Evolutionary conservation across 2,888 invertebrate genomes (phyloP).

Genomic region (Dynastes tityus): DNA sequence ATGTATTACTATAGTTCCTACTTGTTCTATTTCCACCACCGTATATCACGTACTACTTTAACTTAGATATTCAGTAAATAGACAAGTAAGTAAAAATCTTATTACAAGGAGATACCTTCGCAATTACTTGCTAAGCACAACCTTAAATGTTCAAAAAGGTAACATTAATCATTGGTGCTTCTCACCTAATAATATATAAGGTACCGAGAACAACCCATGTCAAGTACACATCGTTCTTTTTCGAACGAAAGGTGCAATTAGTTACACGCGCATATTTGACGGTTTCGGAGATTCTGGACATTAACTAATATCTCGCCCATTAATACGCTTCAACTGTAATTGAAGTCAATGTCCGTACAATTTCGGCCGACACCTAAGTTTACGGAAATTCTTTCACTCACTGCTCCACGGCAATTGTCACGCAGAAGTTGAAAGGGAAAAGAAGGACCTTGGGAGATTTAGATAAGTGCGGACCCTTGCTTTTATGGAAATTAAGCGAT

Average conservation of each 20-base stretch:
- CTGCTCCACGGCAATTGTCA: slow-evolving; percentile 14
- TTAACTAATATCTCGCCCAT: slow-evolving; percentile 68
- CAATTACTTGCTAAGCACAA: not conserved
- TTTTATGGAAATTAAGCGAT: slow-evolving; percentile 48
- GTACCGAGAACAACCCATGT: slow-evolving; percentile 16
- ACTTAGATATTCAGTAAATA: too few species aligned
- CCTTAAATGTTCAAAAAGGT: slow-evolving; percentile 2
- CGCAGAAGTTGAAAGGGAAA: slow-evolving; percentile 20
- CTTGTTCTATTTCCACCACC: too few species aligned
- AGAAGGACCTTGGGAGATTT: slow-evolving; percentile 27
- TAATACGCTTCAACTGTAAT: slow-evolving; percentile 67
- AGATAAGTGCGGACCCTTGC: not conserved
- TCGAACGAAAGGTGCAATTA: slow-evolving; percentile 37
- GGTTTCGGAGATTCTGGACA: slow-evolving; percentile 67
- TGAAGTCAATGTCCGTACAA: slow-evolving; percentile 59
- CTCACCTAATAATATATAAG: not conserved
- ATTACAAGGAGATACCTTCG: too few species aligned
- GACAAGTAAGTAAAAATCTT: too few species aligned
- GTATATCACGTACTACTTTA: too few species aligned
- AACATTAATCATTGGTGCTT: not conserved
- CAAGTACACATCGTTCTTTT: slow-evolving; percentile 10
- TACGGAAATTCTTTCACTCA: slow-evolving; percentile 41
- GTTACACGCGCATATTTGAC: slow-evolving; percentile 65
- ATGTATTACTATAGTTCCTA: too few species aligned
- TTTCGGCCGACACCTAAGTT: slow-evolving; percentile 35